Evolutionary conservation across 2,888 invertebrate genomes (phyloP), one percentile per base, ranked within the genome.

Genomic region (Achlya flavicornis): DNA sequence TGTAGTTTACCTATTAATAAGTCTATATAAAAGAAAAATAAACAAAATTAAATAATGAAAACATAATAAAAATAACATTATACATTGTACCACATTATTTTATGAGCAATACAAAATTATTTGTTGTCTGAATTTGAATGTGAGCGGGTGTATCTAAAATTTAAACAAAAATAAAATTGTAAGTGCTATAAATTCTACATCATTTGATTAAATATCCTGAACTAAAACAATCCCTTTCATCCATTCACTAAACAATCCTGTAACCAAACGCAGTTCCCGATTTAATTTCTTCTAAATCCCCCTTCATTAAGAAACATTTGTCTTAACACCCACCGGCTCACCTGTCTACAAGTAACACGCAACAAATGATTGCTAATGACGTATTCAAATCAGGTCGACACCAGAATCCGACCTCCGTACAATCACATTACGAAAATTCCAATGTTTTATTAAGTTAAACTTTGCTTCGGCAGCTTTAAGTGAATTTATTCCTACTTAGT

Each of bases 401-500:
- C 78, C 81, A 79, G 80, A 85, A 87, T 88, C 83, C 87, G 84
- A 89, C 92, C 91, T 88, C 89, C 69, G 80, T 78, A 77, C 89
- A 92, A 93, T 91, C 81, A 76, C 90, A 89, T 93, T 93, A 93
- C 86, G 84, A 86, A 89, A 92, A 93, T 92, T 92, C 91, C 89
- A 91, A 91, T 91, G 91, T 92, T 91, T 91, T 92, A 93, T 93
- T 88, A 91, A 89, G 90, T 93, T 92, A 92, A 92, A 93, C 92
- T 92, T 91, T 90, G 88, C 92, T 88, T 92, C 90, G 91, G 90
- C 87, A 85, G 86, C 85, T 88, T 83, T 92, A 93, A 93, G 89
- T 92, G 92, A 92, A 93, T 93, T 93, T 93, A 91, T 93, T 90
- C 90, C 89, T 93, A 93, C 92, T 93, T 91, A 92, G 92, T 92